Evolutionary conservation across 2,797 vertebrate genomes (phyloP).

Genomic region (Oreonectes daqikongensis): DNA sequence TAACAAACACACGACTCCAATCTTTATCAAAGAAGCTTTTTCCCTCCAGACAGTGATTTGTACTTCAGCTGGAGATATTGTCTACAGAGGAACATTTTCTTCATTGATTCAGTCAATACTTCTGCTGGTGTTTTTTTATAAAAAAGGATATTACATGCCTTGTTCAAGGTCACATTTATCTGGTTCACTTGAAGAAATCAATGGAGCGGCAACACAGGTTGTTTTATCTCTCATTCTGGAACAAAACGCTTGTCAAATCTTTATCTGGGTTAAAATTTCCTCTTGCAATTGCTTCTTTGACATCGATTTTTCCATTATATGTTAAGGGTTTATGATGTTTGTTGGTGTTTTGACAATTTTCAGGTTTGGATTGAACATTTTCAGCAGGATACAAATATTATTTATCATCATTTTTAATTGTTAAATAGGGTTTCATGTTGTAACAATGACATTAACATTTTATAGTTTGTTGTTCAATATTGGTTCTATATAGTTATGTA

Average conservation of each 20-base stretch:
- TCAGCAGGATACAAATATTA: background rate
- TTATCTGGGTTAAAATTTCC: background rate
- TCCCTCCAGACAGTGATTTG: background rate
- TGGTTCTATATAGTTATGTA: background rate
- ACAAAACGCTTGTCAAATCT: slow-evolving; percentile 13
- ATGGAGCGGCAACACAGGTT: background rate
- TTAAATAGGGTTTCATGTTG: no score
- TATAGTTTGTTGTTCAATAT: background rate
- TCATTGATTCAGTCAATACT: slow-evolving; percentile 16
- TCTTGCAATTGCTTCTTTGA: background rate
- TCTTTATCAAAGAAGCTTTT: slow-evolving; percentile 8
- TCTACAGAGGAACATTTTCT: slow-evolving; percentile 30
- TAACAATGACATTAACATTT: no score
- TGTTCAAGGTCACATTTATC: slow-evolving; percentile 42
- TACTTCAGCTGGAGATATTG: background rate
- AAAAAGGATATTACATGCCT: slow-evolving; percentile 19
- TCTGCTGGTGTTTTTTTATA: background rate
- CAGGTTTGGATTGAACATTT: background rate
- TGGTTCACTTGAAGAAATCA: slow-evolving; percentile 19
- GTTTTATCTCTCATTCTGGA: background rate
- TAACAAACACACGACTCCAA: background rate
- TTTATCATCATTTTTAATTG: background rate
- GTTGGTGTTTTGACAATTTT: background rate
- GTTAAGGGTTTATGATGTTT: background rate
- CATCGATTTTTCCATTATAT: background rate